Percentiles rank a stretch among this genome's conserved stretches.
Conservation (phyloP, 1,140 invertebrate genomes). For the Heterodera carotae region DNA sequence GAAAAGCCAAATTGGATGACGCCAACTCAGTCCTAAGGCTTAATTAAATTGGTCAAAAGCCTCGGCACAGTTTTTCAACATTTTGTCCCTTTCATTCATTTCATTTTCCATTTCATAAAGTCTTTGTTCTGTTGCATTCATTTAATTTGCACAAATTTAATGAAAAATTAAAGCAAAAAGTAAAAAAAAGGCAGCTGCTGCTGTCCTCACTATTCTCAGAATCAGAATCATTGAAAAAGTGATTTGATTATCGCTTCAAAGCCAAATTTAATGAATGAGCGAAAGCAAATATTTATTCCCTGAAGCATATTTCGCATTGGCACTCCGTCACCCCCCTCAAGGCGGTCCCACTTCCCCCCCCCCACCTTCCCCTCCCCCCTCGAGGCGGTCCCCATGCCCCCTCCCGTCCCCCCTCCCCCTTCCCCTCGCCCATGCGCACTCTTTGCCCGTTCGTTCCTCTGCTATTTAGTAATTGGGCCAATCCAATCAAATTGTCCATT, state of each 20-base stretch:
- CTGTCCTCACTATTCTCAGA: too few species aligned
- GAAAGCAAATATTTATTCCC: neutral
- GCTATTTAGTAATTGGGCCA: conserved; percentile 15
- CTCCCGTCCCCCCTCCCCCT: too few species aligned
- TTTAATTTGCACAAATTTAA: too few species aligned
- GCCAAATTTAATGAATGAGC: neutral
- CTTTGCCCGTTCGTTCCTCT: neutral
- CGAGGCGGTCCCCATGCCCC: neutral
- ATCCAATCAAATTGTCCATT: conserved; percentile 6
- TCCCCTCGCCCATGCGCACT: neutral
- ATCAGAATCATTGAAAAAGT: neutral
- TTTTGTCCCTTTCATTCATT: too few species aligned
- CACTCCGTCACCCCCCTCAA: too few species aligned
- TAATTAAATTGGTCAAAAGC: neutral
- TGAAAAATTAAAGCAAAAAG: too few species aligned
- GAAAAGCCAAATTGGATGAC: neutral
- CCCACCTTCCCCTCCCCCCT: neutral
- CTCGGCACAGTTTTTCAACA: too few species aligned
- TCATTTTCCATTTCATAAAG: too few species aligned
- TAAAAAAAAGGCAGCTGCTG: too few species aligned
- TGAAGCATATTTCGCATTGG: neutral
- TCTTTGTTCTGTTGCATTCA: too few species aligned
- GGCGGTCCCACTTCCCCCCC: neutral
- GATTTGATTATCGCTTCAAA: neutral
- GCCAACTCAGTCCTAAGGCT: neutral